Evolutionary conservation across 2,888 invertebrate species (phyloP).

Genomic region (Lamproptera curius): DNA sequence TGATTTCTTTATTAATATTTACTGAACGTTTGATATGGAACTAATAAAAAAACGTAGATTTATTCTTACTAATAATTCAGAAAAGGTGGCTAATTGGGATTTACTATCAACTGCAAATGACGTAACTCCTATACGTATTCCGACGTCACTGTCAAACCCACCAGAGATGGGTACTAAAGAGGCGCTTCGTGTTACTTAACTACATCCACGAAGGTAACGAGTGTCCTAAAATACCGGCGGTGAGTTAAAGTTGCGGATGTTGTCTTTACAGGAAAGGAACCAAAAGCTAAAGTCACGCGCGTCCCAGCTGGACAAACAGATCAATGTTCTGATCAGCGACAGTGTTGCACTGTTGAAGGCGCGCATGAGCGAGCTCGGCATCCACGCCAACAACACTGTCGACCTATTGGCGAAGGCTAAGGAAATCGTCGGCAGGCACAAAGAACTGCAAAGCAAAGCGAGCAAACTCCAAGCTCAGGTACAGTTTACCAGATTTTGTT

Average conservation of each 20-base stretch:
- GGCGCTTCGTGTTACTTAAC: constrained; percentile 10
- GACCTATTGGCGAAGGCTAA: constrained; percentile 92
- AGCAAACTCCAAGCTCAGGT: constrained; percentile 92
- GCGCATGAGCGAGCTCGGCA: constrained; percentile 94
- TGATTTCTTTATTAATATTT: background rate
- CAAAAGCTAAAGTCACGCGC: constrained; percentile 89
- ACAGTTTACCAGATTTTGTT: constrained; percentile 29
- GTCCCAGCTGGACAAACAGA: constrained; percentile 95
- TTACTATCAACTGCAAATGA: constrained; percentile 9
- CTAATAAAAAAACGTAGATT: constrained; percentile 6
- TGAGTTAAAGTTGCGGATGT: constrained; percentile 5
- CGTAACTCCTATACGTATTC: constrained; percentile 9
- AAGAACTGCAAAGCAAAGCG: constrained; percentile 93
- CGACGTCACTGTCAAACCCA: constrained; percentile 5
- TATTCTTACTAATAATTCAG: constrained; percentile 14
- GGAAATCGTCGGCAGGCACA: constrained; percentile 95
- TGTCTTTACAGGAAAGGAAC: constrained; percentile 82
- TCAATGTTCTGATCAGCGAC: constrained; percentile 93
- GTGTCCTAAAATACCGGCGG: background rate
- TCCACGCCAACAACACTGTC: constrained; percentile 90
- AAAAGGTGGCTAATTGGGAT: constrained; percentile 14
- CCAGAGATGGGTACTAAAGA: constrained; percentile 7
- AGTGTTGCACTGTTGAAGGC: constrained; percentile 93
- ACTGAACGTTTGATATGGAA: background rate
- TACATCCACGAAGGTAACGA: constrained; percentile 16